These are phyloP conservation scores for Leptinotarsa peninsularis DNA, from an alignment of 2,888 invertebrate species.

Conservation along the genomic window DNA sequence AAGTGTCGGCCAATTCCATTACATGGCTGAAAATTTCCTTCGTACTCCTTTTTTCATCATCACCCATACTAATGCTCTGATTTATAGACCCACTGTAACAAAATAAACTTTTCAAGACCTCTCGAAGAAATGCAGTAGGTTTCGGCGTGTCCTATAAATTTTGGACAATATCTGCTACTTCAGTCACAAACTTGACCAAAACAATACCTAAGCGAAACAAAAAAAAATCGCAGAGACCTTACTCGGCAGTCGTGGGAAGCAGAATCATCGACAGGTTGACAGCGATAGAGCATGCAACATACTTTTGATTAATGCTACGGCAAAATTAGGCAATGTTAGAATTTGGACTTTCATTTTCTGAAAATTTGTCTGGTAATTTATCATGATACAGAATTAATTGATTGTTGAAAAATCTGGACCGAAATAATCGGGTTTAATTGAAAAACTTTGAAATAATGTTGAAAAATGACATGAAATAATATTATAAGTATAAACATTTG, in stretches of 20 bases:
- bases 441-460: too few relatives aligned
- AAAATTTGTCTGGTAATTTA: too few relatives aligned
- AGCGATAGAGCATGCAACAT: not conserved
- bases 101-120: constrained; percentile 40
- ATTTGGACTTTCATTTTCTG: too few relatives aligned
- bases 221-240: constrained; percentile 4
- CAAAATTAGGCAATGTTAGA: not conserved
- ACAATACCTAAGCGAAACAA: constrained; percentile 6
- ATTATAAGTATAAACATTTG: too few relatives aligned
- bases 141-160: constrained; percentile 31
- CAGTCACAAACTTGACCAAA: constrained; percentile 19
- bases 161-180: constrained; percentile 36
- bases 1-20: too few relatives aligned
- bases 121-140: constrained; percentile 30
- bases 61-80: constrained; percentile 37
- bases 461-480: too few relatives aligned
- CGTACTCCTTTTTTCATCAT: constrained; percentile 24
- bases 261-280: constrained; percentile 21
- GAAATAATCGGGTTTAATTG: too few relatives aligned
- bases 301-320: not conserved
- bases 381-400: too few relatives aligned
- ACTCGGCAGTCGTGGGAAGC: constrained; percentile 21
- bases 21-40: constrained; percentile 17
- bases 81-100: constrained; percentile 32
- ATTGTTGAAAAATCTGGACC: too few relatives aligned